phyloP scores from a whole-genome alignment of 2,888 invertebrate species.

The Drosophila bunnanda region DNA sequence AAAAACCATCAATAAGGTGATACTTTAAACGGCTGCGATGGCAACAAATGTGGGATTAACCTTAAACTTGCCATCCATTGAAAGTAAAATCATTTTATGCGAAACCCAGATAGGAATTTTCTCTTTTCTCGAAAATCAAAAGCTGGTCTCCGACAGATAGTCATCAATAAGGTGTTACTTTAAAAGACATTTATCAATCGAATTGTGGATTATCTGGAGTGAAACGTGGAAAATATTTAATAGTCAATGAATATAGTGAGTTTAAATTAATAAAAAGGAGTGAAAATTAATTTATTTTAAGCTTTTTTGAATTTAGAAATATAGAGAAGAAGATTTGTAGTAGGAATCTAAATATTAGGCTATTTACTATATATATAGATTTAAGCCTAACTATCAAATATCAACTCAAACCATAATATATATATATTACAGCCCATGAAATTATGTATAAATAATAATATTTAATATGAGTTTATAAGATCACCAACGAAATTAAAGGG shows the following conservation, averaged over 20 bases:
- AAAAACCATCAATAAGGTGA: slow-evolving; percentile 59
- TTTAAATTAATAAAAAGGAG: not conserved
- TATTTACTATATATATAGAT: no score
- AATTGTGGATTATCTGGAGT: not conserved
- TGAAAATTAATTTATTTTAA: not conserved
- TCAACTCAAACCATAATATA: no score
- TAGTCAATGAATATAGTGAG: not conserved
- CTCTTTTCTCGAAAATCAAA: not conserved
- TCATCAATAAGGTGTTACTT: slow-evolving; percentile 16
- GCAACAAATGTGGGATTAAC: slow-evolving; percentile 57
- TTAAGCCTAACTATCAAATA: no score
- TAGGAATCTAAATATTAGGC: no score
- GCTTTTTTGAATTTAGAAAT: no score
- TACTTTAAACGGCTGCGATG: slow-evolving; percentile 21
- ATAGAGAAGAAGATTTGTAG: no score
- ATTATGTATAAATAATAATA: no score
- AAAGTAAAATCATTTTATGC: slow-evolving; percentile 9
- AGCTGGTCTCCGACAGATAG: slow-evolving; percentile 5
- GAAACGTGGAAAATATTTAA: not conserved
- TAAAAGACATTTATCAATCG: not conserved
- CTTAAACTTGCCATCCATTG: slow-evolving; percentile 33
- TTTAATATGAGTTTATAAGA: no score
- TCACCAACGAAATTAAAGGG: no score
- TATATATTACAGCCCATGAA: no score
- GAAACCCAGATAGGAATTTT: slow-evolving; percentile 1